These are phyloP conservation scores for Drosophila ohnishii DNA, from an alignment of 1,140 invertebrate species.

Conservation along the genomic window DNA sequence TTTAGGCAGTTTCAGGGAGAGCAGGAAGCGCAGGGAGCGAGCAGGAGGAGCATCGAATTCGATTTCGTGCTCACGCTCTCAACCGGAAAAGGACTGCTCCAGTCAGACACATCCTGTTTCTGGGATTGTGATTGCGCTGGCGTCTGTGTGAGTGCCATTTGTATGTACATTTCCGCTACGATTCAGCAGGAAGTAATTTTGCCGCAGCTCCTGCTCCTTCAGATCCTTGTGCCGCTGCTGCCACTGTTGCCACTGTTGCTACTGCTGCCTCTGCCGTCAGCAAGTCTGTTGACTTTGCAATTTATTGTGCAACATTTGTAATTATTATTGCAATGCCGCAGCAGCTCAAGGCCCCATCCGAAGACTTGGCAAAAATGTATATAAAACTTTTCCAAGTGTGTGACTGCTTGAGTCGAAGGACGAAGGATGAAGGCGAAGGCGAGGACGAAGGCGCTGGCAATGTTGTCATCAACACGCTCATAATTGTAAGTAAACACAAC, in stretches of 20 bases:
- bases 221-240: conserved; percentile 2
- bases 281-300: conserved; percentile 78
- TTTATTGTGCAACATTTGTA: conserved; percentile 82
- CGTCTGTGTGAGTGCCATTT: conserved; percentile 65
- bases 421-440: conserved; percentile 21
- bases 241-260: not conserved
- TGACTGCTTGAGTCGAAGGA: conserved; percentile 67
- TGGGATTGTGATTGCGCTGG: conserved; percentile 36
- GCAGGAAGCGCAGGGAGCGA: not conserved
- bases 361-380: conserved; percentile 43
- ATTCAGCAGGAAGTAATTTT: conserved; percentile 80
- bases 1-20: not conserved
- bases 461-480: conserved; percentile 77
- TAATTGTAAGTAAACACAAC: conserved; percentile 80
- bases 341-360: conserved; percentile 31
- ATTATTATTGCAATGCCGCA: conserved; percentile 80
- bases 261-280: conserved; percentile 14
- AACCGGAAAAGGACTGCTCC: conserved; percentile 43
- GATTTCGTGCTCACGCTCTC: conserved; percentile 48
- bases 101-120: conserved; percentile 51
- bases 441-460: conserved; percentile 26
- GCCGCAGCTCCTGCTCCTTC: conserved; percentile 33
- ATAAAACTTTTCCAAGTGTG: conserved; percentile 57
- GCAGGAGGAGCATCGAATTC: conserved; percentile 23
- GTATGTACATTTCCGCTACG: conserved; percentile 78